Evolutionary conservation across 2,113 vertebrate genomes (phyloP), one percentile per base, ranked within the genome.

Genomic region (Oriolus oriolus): DNA sequence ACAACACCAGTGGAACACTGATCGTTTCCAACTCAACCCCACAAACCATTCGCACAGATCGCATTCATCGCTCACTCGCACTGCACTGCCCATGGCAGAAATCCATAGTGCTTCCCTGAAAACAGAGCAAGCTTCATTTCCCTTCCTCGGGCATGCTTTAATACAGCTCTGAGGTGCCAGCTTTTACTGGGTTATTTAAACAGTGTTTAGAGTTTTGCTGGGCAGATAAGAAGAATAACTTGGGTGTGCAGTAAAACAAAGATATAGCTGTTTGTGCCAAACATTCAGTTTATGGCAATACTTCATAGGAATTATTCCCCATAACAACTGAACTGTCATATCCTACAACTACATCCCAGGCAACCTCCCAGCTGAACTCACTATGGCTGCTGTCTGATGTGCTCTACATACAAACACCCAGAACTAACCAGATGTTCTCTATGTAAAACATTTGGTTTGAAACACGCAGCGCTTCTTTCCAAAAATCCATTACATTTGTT

Each of bases 391-490:
- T 94, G 95, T 98, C 97, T 97, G 97, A 97, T 98, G 97, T 95
- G 84, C 96, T 96, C 91, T 83, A 95, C 95, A 96, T 81, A 97
- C 95, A 97, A 97, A 98, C 93, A 97, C 96, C 96, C 80, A 97
- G 95, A 94, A 93, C 87, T 97, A 97, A 97, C 98, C 98, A 98
- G 98, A 98, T 98, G 98, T 98, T 98, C 98, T 97, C 96, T 97
- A 89, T 98, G 98, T 97, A 97, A 98, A 98, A 98, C 98, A 98
- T 98, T 97, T 97, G 98, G 97, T 97, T 96, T 96, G 94, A 97
- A 97, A 97, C 95, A 97, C 1, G 50, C 86, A 83, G 96, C 10
- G 28, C 94, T 97, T 93, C 97, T 97, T 98, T 97, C 97, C 97
- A 98, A 73, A 96, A 98, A 98, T 94, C 94, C 89, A 98, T 98